Conservation (phyloP, 2,797 vertebrate species). For the Australoheros facetus region DNA sequence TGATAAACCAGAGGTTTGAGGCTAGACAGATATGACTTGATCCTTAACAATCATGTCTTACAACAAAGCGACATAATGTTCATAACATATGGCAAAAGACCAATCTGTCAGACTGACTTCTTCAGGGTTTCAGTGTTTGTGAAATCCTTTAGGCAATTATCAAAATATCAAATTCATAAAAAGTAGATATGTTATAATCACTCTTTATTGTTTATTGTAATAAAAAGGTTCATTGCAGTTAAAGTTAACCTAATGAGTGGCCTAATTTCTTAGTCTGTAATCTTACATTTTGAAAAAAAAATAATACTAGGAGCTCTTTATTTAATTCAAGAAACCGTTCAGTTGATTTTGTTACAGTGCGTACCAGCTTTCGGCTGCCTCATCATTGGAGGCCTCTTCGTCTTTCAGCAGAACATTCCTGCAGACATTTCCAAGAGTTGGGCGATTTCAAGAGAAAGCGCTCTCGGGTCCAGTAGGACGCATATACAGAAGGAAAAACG, state of each 20-base stretch:
- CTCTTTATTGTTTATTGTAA: no score
- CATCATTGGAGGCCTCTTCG: neutral
- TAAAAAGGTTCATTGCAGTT: neutral
- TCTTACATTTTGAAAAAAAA: neutral
- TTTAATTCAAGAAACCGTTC: neutral
- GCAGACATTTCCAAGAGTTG: neutral
- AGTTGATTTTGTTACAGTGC: no score
- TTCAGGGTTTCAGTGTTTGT: no score
- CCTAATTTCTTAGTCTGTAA: neutral
- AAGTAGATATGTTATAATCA: neutral
- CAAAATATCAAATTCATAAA: no score
- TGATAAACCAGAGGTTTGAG: no score
- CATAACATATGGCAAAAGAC: neutral
- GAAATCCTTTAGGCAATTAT: no score
- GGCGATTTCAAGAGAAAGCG: neutral
- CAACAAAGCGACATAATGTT: neutral
- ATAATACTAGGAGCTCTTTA: neutral
- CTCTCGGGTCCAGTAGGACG: constrained; percentile 25
- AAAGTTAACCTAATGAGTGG: neutral
- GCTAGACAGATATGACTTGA: no score
- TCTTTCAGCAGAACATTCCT: neutral
- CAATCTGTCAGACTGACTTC: neutral
- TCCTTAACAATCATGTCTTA: neutral
- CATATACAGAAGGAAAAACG: constrained; percentile 38
- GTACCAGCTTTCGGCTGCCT: neutral